A percentile compares a stretch with the other conserved stretches of the same genome.
Evolutionary conservation across 2,797 vertebrate genomes (phyloP).

Genomic region (Hylomyscus alleni): DNA sequence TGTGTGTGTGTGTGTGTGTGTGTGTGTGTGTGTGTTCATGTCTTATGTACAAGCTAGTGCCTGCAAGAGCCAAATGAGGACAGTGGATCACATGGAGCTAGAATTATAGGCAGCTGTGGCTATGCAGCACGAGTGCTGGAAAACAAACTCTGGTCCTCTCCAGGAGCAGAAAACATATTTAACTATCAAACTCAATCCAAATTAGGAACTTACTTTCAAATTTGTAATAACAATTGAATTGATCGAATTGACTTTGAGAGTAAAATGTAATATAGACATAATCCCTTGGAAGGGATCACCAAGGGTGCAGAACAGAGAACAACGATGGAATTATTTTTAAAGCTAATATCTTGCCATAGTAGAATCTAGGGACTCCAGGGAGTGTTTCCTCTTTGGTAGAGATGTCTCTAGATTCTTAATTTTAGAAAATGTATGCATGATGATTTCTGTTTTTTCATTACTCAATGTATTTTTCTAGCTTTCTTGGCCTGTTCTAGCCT

Average conservation of each 20-base stretch:
- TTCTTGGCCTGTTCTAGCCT: constrained; percentile 16
- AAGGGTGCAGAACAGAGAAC: not conserved
- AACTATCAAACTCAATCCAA: not conserved
- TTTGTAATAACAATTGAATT: not conserved
- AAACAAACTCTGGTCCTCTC: not conserved
- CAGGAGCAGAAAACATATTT: not conserved
- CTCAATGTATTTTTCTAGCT: constrained; percentile 15
- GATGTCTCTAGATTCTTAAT: not conserved
- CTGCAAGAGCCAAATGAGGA: not conserved
- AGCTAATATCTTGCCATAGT: not conserved
- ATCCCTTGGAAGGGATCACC: not conserved
- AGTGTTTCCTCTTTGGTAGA: not conserved
- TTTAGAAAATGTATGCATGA: constrained; percentile 26
- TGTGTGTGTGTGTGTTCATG: not conserved
- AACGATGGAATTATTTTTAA: not conserved
- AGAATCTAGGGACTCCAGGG: not conserved
- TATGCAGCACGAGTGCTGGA: not conserved
- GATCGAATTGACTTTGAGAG: constrained; percentile 5
- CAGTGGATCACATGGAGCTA: not conserved
- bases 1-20: not conserved
- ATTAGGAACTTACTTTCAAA: not conserved
- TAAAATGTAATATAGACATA: not conserved
- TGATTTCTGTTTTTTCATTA: constrained; percentile 16
- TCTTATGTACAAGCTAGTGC: not conserved
- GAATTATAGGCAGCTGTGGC: not conserved